Percentiles rank a stretch among this genome's conserved stretches.
These are phyloP conservation scores for Laspeyria flexula DNA, from an alignment of 2,888 invertebrate species.

Conservation along the genomic window DNA sequence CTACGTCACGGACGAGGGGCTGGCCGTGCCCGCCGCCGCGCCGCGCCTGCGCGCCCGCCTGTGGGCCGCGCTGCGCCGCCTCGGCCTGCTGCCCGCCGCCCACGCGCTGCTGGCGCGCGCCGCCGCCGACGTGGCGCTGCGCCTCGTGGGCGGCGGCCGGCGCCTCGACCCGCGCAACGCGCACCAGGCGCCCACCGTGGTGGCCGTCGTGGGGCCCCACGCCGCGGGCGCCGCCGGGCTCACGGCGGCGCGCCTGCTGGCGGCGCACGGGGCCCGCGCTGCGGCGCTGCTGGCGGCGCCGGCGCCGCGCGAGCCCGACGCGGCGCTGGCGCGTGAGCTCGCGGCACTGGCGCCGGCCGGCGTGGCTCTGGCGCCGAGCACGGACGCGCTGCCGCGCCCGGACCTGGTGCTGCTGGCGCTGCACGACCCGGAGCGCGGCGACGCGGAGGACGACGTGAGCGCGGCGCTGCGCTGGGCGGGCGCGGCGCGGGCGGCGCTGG, in stretches of 20 bases:
- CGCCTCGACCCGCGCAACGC: constrained; percentile 94
- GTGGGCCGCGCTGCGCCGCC: constrained; percentile 88
- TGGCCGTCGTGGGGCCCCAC: constrained; percentile 90
- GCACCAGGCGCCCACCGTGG: constrained; percentile 94
- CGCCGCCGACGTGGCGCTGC: constrained; percentile 92
- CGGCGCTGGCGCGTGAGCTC: constrained; percentile 38
- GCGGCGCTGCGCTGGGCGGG: constrained; percentile 88
- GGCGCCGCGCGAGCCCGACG: constrained; percentile 60
- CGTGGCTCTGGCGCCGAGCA: constrained; percentile 26
- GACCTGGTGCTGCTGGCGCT: constrained; percentile 66
- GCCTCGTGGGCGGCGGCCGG: constrained; percentile 93
- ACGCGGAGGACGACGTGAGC: constrained; percentile 19
- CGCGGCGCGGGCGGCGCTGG: constrained; percentile 57
- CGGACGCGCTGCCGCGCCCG: constrained; percentile 49
- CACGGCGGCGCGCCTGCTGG: constrained; percentile 92
- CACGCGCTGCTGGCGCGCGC: constrained; percentile 93
- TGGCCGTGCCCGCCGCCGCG: constrained; percentile 92
- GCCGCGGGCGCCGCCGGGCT: constrained; percentile 86
- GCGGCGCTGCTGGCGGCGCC: constrained; percentile 78
- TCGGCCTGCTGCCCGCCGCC: constrained; percentile 84
- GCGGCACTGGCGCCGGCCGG: constrained; percentile 30
- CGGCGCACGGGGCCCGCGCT: constrained; percentile 92
- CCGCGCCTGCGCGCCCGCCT: constrained; percentile 88
- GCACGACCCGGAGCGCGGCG: constrained; percentile 51
- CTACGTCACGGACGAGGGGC: constrained; percentile 93